These are phyloP conservation scores for Lepus townsendii DNA, from an alignment of 2,797 vertebrate genomes.

Conservation along the genomic window DNA sequence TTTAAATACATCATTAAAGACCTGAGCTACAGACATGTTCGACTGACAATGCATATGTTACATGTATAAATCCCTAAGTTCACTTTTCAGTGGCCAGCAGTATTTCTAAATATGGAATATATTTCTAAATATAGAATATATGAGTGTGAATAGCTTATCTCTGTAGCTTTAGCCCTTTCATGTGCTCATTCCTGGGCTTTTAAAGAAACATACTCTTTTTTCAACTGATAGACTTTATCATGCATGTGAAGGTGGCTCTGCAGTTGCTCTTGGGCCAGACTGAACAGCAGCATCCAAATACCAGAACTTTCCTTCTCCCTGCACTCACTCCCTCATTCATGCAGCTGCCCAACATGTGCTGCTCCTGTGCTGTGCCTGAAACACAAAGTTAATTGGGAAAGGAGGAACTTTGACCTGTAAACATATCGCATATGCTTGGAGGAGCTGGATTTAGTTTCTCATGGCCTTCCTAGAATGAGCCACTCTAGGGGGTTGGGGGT, in stretches of 20 bases:
- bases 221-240: not conserved
- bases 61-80: not conserved
- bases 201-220: not conserved
- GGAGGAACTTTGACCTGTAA: not conserved
- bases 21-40: not conserved
- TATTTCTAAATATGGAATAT: not conserved
- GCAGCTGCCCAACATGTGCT: not conserved
- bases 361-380: accelerated
- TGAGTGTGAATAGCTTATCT: not conserved
- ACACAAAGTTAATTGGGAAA: not conserved
- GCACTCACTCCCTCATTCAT: too few relatives aligned
- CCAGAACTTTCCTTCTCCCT: not conserved
- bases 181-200: not conserved
- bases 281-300: not conserved
- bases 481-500: not conserved
- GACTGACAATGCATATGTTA: not conserved
- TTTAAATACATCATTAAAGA: not conserved
- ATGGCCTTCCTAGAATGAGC: not conserved
- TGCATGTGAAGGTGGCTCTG: not conserved
- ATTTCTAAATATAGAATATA: too few relatives aligned
- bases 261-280: not conserved
- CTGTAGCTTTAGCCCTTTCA: not conserved
- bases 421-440: not conserved
- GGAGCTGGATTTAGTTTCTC: not conserved
- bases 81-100: not conserved